Evolutionary conservation across 2,888 invertebrate genomes (phyloP).

Genomic region (Dioctria rufipes): DNA sequence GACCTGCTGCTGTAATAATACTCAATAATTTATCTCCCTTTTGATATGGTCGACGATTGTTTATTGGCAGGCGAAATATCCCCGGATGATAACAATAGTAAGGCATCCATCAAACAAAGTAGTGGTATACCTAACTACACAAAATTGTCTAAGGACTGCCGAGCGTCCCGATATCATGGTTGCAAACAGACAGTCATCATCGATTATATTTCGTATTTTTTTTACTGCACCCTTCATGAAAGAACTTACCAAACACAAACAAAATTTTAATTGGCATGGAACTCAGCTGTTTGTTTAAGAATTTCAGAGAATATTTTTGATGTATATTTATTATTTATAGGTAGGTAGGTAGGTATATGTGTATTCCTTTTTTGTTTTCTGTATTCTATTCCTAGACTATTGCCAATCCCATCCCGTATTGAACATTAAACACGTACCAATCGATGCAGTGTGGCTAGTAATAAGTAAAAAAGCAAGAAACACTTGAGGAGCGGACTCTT

Average conservation of each 20-base stretch:
- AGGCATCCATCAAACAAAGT: conserved; percentile 39
- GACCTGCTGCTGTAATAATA: not conserved
- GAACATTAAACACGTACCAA: not conserved
- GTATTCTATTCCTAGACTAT: not conserved
- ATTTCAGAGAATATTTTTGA: conserved; percentile 23
- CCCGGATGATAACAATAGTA: conserved; percentile 21
- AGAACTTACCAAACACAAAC: conserved; percentile 24
- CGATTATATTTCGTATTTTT: not conserved
- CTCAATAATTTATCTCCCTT: not conserved
- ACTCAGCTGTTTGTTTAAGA: conserved; percentile 34
- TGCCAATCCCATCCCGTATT: not conserved
- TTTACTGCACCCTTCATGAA: not conserved
- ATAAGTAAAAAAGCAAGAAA: not conserved
- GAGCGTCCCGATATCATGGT: not conserved
- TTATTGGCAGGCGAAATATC: not conserved
- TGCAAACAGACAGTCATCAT: not conserved
- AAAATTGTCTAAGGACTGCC: conserved; percentile 34
- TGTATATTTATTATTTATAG: conserved; percentile 34
- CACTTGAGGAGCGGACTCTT: not conserved
- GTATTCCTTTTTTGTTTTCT: not conserved
- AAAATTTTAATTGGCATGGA: conserved; percentile 41
- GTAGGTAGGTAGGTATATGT: too few relatives aligned
- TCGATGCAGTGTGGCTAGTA: not conserved
- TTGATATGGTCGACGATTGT: conserved; percentile 21
- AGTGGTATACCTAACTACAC: conserved; percentile 5